Evolutionary conservation across 2,888 invertebrate species (phyloP), one percentile per base, ranked within the genome.

Genomic region (Pachydiplax longipennis): DNA sequence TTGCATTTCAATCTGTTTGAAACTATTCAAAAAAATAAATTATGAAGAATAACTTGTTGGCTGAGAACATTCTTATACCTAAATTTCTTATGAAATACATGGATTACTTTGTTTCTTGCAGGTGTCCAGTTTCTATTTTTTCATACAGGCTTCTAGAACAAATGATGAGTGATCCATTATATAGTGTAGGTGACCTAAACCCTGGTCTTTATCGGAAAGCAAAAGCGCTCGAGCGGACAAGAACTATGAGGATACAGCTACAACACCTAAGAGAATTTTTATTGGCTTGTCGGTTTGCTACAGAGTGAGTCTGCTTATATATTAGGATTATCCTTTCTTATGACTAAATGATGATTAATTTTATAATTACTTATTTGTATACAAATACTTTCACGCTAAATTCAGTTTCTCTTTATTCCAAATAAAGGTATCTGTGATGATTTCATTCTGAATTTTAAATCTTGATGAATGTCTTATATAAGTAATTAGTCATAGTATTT

Each of bases 91-190:
- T n/a, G n/a, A n/a, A n/a, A n/a, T 31, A 12, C 53, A 10, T 44
- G 22, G 4, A 5, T 58, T 48, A 58, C 61, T 90, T 80, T 91
- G 90, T 93, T 48, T 35, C 94, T 93, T 95, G 93, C 91, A 96
- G 96, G 93, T 97, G 96, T 94, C 95, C 96, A n/a, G 98, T 98
- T 18, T 97, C 97, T 18, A 97, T 96, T 92, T 97, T 97, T 94
- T 97, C 98, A 0, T 96, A 96, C 92, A 95, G 97, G 92, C 94
- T 98, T 80, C 94, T 98, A 92, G 96, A 97, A 92, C 96, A 97
- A 93, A 97, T 98, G 95, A 95, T 95, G 93, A 94, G 94, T 15
- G 97, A 98, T 94, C 97, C 98, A 0, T 94, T 98, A 90, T 98
- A 98, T 93, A 95, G 96, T 93, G 95, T 98, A 91, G 95, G 95